phyloP scores from a whole-genome alignment of 2,113 vertebrate species.

The Muntiacus muntjak region DNA sequence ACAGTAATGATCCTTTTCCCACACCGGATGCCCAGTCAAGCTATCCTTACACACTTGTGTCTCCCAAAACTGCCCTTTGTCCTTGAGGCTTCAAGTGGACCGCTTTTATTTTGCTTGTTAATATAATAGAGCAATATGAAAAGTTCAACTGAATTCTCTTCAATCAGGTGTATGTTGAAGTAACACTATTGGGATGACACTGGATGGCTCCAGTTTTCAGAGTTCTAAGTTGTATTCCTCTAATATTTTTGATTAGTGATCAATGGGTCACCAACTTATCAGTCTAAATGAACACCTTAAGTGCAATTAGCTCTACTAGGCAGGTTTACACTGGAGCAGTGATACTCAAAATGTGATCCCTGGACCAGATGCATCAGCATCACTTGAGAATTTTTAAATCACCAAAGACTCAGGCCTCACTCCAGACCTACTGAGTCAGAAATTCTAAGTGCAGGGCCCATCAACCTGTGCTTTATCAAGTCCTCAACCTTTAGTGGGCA shows the following conservation, averaged over 20 bases:
- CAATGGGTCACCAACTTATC: not conserved
- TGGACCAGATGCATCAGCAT: not conserved
- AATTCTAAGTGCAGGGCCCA: not conserved
- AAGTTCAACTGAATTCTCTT: constrained; percentile 27
- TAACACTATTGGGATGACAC: constrained; percentile 5
- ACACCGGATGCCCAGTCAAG: not conserved
- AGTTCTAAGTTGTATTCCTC: not conserved
- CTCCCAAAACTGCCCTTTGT: constrained; percentile 23
- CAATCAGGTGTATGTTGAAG: constrained; percentile 29
- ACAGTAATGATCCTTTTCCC: constrained; percentile 60
- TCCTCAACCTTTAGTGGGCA: not conserved
- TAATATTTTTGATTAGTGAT: constrained; percentile 29
- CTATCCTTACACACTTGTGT: constrained; percentile 27
- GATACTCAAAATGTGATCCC: not conserved
- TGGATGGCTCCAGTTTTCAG: constrained; percentile 13
- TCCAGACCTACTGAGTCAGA: not conserved
- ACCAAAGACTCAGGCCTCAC: not conserved
- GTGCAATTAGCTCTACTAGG: constrained; percentile 16
- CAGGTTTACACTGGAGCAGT: constrained; percentile 8
- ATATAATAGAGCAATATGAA: not conserved
- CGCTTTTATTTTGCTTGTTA: constrained; percentile 24
- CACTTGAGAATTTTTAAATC: not conserved
- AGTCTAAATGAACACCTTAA: constrained; percentile 8
- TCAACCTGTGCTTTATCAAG: constrained; percentile 22
- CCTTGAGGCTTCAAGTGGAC: constrained; percentile 25